Evolutionary conservation across 2,888 invertebrate genomes (phyloP), one percentile per base, ranked within the genome.

Genomic region (Drosophila atroscutellata): DNA sequence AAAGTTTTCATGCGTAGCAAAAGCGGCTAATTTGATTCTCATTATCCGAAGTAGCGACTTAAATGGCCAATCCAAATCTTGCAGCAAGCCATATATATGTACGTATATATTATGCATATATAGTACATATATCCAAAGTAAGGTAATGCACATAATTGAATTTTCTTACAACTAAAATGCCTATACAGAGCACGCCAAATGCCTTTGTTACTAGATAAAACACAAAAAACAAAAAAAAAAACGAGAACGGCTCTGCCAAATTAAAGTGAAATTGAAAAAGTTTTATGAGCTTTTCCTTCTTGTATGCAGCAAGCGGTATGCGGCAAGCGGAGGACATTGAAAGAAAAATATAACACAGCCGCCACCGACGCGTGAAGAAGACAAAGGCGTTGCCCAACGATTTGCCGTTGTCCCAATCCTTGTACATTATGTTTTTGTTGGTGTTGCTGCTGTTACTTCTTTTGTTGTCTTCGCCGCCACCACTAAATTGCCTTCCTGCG

Each of bases 241-340:
- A 42, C 36, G 62, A 56, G 45, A 45, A 65, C 58, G 63, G 58
- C 51, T 32, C 66, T 72, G 72, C 62, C 57, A 85, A 90, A 90
- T 90, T 87, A 88, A 88, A 88, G 90, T 79, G 86, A 91, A 90
- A 91, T 90, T 91, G 90, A 91, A 91, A 91, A 90, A 91, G 90
- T 90, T 90, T 90, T 90, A 90, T 91, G 91, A 91, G 91, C 80
- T 91, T 91, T 89, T 84, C 84, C 59, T 69, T 70, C 57, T 57
- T 56, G 60, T 80, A 74, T 67, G 65, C 83, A 85, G 82, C 30
- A 55, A 39, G 75, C 15, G 59, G 45, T 20, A 45, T 47, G 62
- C 49, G 72, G 63, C 64, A 60, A 56, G 72, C 36, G 37, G 66
- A 34, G 62, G 47, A 60, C 80, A 80, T 72, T 80, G 88, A 89